A percentile compares a stretch with the other conserved stretches of the same genome.
Conservation (phyloP, 2,113 vertebrate genomes). For the Pitta sordida region DNA sequence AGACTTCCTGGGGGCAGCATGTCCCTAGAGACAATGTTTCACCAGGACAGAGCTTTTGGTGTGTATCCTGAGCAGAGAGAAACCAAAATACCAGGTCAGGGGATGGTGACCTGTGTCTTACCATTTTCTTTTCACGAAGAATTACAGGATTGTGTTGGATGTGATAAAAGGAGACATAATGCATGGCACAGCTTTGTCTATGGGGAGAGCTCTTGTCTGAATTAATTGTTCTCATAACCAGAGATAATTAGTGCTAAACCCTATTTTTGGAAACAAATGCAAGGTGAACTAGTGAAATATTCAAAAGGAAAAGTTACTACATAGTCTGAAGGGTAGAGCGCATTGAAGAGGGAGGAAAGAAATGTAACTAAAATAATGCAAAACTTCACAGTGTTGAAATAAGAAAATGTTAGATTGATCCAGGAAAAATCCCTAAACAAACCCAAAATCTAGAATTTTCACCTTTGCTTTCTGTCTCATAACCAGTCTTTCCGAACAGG, state of each 20-base stretch:
- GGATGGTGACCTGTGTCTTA: too few species aligned
- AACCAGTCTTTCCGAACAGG: not conserved
- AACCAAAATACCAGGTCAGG: not conserved
- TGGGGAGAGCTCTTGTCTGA: not conserved
- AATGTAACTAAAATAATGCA: not conserved
- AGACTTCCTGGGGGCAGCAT: not conserved
- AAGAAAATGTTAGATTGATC: not conserved
- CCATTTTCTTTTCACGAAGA: not conserved
- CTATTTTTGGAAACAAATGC: not conserved
- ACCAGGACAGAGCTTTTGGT: not conserved
- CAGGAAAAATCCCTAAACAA: not conserved
- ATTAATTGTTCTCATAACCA: conserved; percentile 4
- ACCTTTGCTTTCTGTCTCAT: not conserved
- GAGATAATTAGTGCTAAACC: not conserved
- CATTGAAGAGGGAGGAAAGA: not conserved
- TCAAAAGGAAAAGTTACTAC: not conserved
- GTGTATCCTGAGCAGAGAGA: too few species aligned
- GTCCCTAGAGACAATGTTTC: rapidly evolving
- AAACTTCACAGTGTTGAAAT: not conserved
- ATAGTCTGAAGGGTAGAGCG: not conserved
- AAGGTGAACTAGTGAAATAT: not conserved
- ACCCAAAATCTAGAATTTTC: not conserved
- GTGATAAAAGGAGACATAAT: not conserved
- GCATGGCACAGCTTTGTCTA: rapidly evolving
- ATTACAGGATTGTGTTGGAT: not conserved